Conservation (phyloP, 2,797 vertebrate genomes). For the Melanotaenia pygmaea region DNA sequence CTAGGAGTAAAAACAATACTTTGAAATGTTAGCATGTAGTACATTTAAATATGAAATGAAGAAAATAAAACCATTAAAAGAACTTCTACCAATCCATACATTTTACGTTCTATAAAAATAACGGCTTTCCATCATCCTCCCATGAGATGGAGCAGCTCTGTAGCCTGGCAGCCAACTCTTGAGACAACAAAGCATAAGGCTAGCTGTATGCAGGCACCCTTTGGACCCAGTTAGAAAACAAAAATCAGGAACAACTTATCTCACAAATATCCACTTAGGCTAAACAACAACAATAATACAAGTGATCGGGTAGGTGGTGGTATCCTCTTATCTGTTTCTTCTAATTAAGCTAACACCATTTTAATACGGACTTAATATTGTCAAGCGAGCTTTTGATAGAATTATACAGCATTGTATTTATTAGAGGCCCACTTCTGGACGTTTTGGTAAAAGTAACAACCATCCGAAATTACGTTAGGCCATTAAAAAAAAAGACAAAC, state of each 20-base stretch:
- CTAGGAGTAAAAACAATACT: neutral
- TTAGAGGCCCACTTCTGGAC: neutral
- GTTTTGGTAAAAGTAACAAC: neutral
- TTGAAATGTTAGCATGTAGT: neutral
- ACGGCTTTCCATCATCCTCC: neutral
- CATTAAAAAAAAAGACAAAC: neutral
- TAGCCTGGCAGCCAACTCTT: slow-evolving; percentile 23
- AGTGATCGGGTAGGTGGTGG: neutral
- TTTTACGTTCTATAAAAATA: neutral
- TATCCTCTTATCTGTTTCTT: neutral
- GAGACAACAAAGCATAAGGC: slow-evolving; percentile 17
- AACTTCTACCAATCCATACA: neutral
- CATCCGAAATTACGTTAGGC: neutral
- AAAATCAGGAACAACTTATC: neutral
- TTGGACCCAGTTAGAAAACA: slow-evolving; percentile 42
- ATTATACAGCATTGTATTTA: neutral
- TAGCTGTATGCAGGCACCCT: slow-evolving; percentile 16
- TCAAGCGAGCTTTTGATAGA: neutral
- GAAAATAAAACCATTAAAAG: neutral
- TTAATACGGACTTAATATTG: neutral
- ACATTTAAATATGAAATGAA: neutral
- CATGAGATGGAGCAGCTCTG: slow-evolving; percentile 9
- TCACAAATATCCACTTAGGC: neutral
- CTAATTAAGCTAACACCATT: neutral
- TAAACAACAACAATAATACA: neutral